Evolutionary conservation across 2,888 invertebrate species (phyloP).

Genomic region (Drosophila nr. medialis): DNA sequence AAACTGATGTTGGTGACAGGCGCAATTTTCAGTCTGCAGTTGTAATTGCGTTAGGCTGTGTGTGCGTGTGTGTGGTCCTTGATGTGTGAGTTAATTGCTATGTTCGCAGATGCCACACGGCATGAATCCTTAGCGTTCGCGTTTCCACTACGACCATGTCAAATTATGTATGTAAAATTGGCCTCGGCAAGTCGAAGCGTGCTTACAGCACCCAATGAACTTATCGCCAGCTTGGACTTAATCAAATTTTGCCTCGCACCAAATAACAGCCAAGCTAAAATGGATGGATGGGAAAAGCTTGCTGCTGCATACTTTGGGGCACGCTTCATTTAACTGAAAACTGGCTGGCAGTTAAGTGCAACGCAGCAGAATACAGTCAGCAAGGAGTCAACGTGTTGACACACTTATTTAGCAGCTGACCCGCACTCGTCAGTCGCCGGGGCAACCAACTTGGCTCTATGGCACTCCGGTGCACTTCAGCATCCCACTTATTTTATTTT

Average conservation of each 20-base stretch:
- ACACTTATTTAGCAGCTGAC: slow-evolving; percentile 76
- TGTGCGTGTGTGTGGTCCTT: slow-evolving; percentile 9
- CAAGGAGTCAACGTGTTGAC: slow-evolving; percentile 56
- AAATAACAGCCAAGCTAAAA: slow-evolving; percentile 43
- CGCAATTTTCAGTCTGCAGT: slow-evolving; percentile 59
- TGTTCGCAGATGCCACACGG: slow-evolving; percentile 45
- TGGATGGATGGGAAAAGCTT: slow-evolving; percentile 35
- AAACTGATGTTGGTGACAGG: slow-evolving; percentile 55
- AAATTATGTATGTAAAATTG: slow-evolving; percentile 61
- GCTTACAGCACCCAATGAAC: slow-evolving; percentile 66
- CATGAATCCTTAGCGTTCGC: slow-evolving; percentile 19
- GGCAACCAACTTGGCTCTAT: slow-evolving; percentile 7
- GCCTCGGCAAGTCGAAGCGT: slow-evolving; percentile 31
- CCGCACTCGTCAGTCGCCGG: slow-evolving; percentile 45
- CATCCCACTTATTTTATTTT: slow-evolving; percentile 18
- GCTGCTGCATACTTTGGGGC: slow-evolving; percentile 63
- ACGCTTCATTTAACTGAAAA: slow-evolving; percentile 60
- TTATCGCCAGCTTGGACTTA: slow-evolving; percentile 70
- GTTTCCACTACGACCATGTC: slow-evolving; percentile 41
- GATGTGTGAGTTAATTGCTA: slow-evolving; percentile 59
- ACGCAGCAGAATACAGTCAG: slow-evolving; percentile 10
- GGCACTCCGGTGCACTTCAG: slow-evolving; percentile 14
- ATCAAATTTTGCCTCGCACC: slow-evolving; percentile 67
- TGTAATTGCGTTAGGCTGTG: slow-evolving; percentile 68
- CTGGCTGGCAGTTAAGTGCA: slow-evolving; percentile 34